phyloP scores from a whole-genome alignment of 2,888 invertebrate genomes.

The Meghimatium bilineatum region DNA sequence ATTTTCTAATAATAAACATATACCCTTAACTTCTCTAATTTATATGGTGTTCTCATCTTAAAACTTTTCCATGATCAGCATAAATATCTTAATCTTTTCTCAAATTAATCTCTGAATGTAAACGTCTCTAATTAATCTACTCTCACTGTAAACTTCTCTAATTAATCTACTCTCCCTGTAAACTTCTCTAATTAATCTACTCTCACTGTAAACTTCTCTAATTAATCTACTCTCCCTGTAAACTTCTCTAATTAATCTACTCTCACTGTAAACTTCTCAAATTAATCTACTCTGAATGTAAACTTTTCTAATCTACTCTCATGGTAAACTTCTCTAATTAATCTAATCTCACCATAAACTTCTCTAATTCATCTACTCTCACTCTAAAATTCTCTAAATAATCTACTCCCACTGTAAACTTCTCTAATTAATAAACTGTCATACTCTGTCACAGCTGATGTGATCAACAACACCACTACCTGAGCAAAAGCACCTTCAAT shows the following conservation, averaged over 20 bases:
- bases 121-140: too few species aligned
- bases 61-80: too few species aligned
- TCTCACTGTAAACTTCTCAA: not conserved
- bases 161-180: not conserved
- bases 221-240: not conserved
- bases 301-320: not conserved
- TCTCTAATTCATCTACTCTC: not conserved
- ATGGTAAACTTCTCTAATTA: not conserved
- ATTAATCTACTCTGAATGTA: not conserved
- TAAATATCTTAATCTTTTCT: too few species aligned
- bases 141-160: not conserved
- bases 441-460: not conserved
- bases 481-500: constrained; percentile 96
- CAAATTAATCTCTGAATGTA: too few species aligned
- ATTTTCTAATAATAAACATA: too few species aligned
- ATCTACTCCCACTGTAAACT: not conserved
- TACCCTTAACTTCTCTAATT: too few species aligned
- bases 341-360: not conserved
- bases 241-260: not conserved
- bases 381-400: not conserved
- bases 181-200: not conserved
- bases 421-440: not conserved
- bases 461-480: constrained; percentile 58
- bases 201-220: not conserved
- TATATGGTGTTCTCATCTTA: too few species aligned